These are phyloP conservation scores for Ceyx margarethae DNA, from an alignment of 2,113 vertebrate species.

Conservation along the genomic window DNA sequence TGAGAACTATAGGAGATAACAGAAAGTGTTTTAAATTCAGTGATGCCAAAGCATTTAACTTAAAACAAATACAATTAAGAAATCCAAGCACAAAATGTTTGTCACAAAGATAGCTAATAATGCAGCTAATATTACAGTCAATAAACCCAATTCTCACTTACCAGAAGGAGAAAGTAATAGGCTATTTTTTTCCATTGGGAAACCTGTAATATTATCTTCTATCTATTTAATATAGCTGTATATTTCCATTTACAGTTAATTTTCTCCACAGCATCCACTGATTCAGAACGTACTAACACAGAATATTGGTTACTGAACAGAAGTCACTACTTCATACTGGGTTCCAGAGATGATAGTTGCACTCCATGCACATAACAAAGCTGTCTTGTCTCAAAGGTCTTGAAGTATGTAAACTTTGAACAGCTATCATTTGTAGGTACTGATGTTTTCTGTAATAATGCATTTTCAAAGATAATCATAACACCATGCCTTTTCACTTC, in stretches of 20 bases:
- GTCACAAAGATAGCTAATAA: not conserved
- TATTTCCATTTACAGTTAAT: not conserved
- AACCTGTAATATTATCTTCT: not conserved
- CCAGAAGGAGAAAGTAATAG: not conserved
- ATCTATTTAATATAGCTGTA: not conserved
- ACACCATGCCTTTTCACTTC: not conserved
- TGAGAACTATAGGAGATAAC: not conserved
- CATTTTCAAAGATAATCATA: not conserved
- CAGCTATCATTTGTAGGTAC: not conserved
- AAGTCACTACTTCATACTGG: not conserved
- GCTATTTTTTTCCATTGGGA: not conserved
- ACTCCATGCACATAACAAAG: rapidly evolving
- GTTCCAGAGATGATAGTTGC: not conserved
- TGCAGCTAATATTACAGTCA: not conserved
- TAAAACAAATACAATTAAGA: not conserved
- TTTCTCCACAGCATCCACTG: not conserved
- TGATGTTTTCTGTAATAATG: not conserved
- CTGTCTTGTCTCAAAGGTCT: not conserved
- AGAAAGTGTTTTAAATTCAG: not conserved
- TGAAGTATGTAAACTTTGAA: not conserved
- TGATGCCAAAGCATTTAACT: not conserved
- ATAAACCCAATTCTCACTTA: not conserved
- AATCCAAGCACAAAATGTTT: not conserved
- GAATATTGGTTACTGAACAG: not conserved
- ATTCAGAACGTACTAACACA: not conserved